Base-by-base conservation (phyloP, 2,113 vertebrate species). In the Trematomus loennbergii region DNA sequence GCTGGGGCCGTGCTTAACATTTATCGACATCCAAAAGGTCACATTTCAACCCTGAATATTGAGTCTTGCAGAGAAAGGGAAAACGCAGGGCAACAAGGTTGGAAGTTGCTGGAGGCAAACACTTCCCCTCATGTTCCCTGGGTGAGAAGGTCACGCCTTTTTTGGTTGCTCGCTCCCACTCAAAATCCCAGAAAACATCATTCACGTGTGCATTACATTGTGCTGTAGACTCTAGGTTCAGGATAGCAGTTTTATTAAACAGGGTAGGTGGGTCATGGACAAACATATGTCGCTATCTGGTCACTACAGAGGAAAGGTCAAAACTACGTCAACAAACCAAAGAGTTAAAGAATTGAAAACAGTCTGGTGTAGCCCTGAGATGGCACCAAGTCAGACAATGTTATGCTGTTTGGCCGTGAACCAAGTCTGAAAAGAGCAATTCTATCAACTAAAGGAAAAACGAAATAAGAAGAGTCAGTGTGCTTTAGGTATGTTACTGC, bases 1-100 rank as follows among this genome's bases (percentile, higher is more conserved):
- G 25, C 45, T 0, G 12, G 46, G 36, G 45, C 65, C 9, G 36
- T 72, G 75, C 63, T 74, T 60, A 65, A 65, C 79, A 50, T 72
- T 64, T 87, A 86, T 75, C 29, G 64, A 78, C 77, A 29, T 71
- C 80, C 77, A 3, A 88, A 87, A 87, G 85, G 85, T 89, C 63
- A 75, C 49, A 46, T 57, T 17, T 29, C 57, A 87, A 46, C 2
- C 3, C 25, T 36, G 66, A 65, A 82, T 70, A 72, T 63, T 53
- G 70, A 76, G 45, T 61, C 82, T 17, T 1, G 52, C 36, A 52
- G 62, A 73, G 12, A 20, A 12, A 18, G 36, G 11, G 12, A 53
- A 54, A 50, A 72, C 63, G 48, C 64, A 57, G 2, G 45, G 29
- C 53, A 59, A n/a, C n/a, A 4, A 60, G 36, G 55, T 12, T 25